Evolutionary conservation across 2,888 invertebrate genomes (phyloP), one percentile per base, ranked within the genome.

Genomic region (Chymomyza procnemis): DNA sequence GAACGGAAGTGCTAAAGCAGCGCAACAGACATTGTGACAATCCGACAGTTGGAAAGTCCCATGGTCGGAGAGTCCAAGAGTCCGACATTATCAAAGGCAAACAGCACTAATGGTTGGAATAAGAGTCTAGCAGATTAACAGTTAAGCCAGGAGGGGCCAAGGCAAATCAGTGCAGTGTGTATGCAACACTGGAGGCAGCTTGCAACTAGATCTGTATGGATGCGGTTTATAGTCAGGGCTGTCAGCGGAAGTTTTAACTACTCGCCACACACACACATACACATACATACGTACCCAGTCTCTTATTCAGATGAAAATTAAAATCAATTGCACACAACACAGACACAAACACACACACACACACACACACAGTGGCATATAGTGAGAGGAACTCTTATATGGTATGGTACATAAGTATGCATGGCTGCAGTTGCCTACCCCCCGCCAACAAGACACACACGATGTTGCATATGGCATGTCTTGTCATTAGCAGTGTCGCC

Each of bases 241-340:
- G 76, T 69, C 63, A 79, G 76, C 83, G 83, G 80, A 83, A 81
- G 83, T 83, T 81, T 83, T 78, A 80, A 71, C 75, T 76, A 69
- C 71, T 62, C 62, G 58, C 61, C 55, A 61, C 67, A 58, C 60
- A 50, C 50, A 64, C 64, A 69, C 48, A 57, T 60, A 61, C 54
- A 64, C 47, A 66, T n/a, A n/a, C n/a, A n/a, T 30, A 52, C 54
- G 57, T 56, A 65, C n/a, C n/a, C 6, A 1, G 26, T 6, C 26
- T 55, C 55, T 2, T 2, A 12, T 46, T 9, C 12, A 41, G 34
- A 22, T 47, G 61, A 47, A 30, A 26, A 61, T 50, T n/a, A 26
- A 61, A 22, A 26, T 12, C 52, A 48, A 46, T 16, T 50, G 50
- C 50, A 61, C 18, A 50, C 22, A 19, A 46, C 47, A 21, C 60